These are phyloP conservation scores for Vulpes ferrilata DNA, from an alignment of 2,113 vertebrate genomes.

Conservation along the genomic window DNA sequence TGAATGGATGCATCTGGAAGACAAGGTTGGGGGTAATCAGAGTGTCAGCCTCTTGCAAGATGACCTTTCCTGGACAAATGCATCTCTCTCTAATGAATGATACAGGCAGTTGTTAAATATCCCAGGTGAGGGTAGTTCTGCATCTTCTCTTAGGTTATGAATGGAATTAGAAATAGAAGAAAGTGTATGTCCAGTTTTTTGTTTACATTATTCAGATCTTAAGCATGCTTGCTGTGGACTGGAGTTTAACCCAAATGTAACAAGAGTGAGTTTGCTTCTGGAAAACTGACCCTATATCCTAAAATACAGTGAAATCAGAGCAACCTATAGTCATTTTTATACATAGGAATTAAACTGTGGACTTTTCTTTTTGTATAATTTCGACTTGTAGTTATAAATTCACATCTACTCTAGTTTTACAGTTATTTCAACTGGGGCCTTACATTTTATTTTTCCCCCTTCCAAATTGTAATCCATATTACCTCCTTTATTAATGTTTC, in stretches of 20 bases:
- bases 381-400: background rate
- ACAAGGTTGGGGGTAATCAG: background rate
- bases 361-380: slow-evolving; percentile 15
- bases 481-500: slow-evolving; percentile 44
- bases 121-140: background rate
- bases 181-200: background rate
- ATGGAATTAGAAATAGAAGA: slow-evolving; percentile 16
- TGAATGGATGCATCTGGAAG: background rate
- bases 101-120: slow-evolving; percentile 38
- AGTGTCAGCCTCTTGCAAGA: background rate
- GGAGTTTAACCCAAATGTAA: background rate
- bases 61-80: background rate
- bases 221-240: background rate
- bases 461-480: slow-evolving; percentile 65
- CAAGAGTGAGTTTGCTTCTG: background rate
- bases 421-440: background rate
- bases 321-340: background rate
- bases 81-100: background rate
- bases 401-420: background rate
- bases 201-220: background rate
- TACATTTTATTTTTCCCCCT: slow-evolving; percentile 38
- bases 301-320: background rate
- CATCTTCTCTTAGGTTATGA: background rate
- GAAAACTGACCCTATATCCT: background rate
- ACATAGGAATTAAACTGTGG: slow-evolving; percentile 1